phyloP scores from a whole-genome alignment of 30 jellyfish, hydroid and myxozoan species.

The Calvadosia cruxmelitensis region DNA sequence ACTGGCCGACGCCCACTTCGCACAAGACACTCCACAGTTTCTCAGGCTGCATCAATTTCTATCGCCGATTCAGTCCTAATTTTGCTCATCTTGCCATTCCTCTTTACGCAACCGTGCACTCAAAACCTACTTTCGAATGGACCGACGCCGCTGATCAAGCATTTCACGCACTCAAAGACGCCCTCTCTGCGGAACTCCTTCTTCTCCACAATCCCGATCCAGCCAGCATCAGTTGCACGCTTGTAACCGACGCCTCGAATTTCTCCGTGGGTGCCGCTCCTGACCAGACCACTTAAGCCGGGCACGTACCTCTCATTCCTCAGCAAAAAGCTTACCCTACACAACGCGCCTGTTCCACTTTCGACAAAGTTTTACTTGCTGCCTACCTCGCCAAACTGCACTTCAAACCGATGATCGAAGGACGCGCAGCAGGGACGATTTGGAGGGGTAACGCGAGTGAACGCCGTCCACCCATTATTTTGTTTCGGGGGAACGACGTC shows the following conservation, averaged over 20 bases:
- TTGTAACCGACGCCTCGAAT: constrained; percentile 36
- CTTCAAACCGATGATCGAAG: constrained; percentile 16
- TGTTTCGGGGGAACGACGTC: no score
- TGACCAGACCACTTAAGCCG: no score
- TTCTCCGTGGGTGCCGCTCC: constrained; percentile 12
- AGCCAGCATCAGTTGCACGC: constrained; percentile 11
- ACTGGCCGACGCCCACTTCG: neutral
- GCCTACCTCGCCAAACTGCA: constrained; percentile 19
- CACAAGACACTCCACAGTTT: constrained; percentile 4
- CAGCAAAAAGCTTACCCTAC: constrained; percentile 13
- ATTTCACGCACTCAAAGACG: constrained; percentile 10
- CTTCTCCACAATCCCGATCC: constrained; percentile 21
- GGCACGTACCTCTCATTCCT: constrained; percentile 31
- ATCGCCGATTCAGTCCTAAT: constrained; percentile 21
- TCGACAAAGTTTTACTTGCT: constrained; percentile 20
- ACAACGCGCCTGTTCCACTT: constrained; percentile 19
- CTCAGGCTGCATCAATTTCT: constrained; percentile 8
- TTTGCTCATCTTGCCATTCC: constrained; percentile 15
- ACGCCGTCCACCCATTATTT: no score
- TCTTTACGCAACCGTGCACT: constrained; percentile 7
- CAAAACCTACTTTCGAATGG: constrained; percentile 1
- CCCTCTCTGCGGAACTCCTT: constrained; percentile 23
- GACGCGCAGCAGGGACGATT: constrained; percentile 26
- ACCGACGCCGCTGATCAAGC: constrained; percentile 13
- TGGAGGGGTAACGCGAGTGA: no score